Evolutionary conservation across 2,888 invertebrate species (phyloP).

Genomic region (Scaptomyza flava): DNA sequence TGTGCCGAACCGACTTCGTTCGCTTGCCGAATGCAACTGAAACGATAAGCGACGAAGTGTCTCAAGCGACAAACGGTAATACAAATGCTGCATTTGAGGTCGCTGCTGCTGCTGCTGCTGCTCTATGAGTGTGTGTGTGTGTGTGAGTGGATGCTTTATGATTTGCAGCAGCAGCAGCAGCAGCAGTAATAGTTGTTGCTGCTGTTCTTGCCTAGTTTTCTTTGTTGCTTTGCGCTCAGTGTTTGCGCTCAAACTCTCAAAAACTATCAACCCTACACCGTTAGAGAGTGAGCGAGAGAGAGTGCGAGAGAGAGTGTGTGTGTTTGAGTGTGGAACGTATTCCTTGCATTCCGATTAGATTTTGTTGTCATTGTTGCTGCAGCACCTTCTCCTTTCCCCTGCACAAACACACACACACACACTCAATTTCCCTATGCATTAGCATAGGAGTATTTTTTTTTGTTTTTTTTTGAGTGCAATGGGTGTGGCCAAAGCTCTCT

Average conservation of each 20-base stretch:
- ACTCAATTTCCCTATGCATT: constrained; percentile 55
- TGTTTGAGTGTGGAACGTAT: constrained; percentile 69
- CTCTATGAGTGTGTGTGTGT: constrained; percentile 26
- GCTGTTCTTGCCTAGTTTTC: constrained; percentile 53
- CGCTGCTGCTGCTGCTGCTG: constrained; percentile 28
- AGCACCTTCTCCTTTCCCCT: constrained; percentile 42
- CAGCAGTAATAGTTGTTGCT: constrained; percentile 8
- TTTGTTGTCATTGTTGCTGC: constrained; percentile 44
- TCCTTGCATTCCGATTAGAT: constrained; percentile 76
- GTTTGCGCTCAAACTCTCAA: constrained; percentile 51
- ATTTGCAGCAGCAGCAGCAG: constrained; percentile 65
- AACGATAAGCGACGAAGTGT: constrained; percentile 29
- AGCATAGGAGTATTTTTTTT: constrained; percentile 63
- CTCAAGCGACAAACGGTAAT: constrained; percentile 44
- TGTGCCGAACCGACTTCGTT: constrained; percentile 62
- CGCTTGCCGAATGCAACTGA: constrained; percentile 70
- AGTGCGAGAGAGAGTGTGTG: constrained; percentile 25
- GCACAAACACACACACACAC: constrained; percentile 9
- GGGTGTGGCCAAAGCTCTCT: constrained; percentile 74
- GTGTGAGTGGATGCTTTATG: constrained; percentile 69
- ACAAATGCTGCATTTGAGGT: constrained; percentile 29
- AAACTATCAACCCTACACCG: constrained; percentile 66
- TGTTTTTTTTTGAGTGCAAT: constrained; percentile 62
- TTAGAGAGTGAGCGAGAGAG: constrained; percentile 40
- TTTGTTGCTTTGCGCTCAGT: constrained; percentile 61